These are phyloP conservation scores for Chionodraco myersi DNA, from an alignment of 2,113 vertebrate species.

Conservation along the genomic window DNA sequence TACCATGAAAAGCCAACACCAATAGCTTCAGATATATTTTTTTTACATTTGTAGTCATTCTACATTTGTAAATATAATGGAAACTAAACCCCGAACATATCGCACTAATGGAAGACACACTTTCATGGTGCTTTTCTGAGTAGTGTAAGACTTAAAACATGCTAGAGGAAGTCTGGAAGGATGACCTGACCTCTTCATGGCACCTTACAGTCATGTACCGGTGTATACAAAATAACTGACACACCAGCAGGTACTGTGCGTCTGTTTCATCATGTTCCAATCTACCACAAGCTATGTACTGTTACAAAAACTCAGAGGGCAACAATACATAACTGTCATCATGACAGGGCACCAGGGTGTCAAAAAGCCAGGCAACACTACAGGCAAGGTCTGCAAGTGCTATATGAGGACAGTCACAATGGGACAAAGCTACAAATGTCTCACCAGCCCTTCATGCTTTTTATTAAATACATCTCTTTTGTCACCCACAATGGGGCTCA, in stretches of 20 bases:
- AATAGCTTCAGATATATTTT: not conserved
- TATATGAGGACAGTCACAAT: constrained; percentile 26
- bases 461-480: constrained; percentile 23
- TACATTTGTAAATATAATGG: not conserved
- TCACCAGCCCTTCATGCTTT: constrained; percentile 16
- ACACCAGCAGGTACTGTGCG: constrained; percentile 35
- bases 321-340: constrained; percentile 63
- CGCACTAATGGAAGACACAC: not conserved
- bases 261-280: constrained; percentile 56
- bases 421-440: constrained; percentile 49
- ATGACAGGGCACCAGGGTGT: constrained; percentile 47
- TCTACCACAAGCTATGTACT: constrained; percentile 48
- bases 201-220: constrained; percentile 1
- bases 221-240: constrained; percentile 17
- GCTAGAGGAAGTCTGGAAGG: not conserved
- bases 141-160: not conserved
- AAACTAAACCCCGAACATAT: not conserved
- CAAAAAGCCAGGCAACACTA: constrained; percentile 56
- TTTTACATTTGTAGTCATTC: not conserved
- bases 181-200: constrained; percentile 22
- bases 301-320: constrained; percentile 43
- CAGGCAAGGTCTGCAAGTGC: constrained; percentile 65
- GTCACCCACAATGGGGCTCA: not conserved
- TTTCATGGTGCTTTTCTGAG: not conserved
- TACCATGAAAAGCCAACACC: not conserved